Conservation (phyloP, 2,888 invertebrate genomes). For the Didymodactylos carnosus region DNA sequence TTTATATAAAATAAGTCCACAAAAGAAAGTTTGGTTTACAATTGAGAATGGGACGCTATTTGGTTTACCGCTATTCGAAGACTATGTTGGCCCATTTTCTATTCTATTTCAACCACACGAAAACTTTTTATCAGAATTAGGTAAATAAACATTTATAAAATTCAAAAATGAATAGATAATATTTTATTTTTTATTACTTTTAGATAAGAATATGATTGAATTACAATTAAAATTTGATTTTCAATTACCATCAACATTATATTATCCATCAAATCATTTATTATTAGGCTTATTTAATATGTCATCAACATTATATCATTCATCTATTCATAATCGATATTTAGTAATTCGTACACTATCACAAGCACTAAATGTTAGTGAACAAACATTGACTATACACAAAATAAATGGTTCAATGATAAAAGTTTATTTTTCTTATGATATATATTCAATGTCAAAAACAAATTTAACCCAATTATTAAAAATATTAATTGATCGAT, state of each 20-base stretch:
- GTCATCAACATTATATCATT: not conserved
- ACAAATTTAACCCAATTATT: not conserved
- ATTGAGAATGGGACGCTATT: not conserved
- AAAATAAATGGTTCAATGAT: not conserved
- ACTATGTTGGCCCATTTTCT: not conserved
- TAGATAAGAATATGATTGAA: not conserved
- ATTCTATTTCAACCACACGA: not conserved
- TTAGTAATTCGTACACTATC: not conserved
- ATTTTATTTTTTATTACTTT: no score
- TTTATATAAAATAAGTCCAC: not conserved
- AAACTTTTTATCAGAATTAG: not conserved
- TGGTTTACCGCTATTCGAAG: not conserved
- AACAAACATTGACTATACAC: not conserved
- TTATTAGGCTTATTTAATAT: not conserved
- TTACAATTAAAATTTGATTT: not conserved
- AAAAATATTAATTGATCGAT: not conserved
- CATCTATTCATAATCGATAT: not conserved
- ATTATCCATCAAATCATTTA: not conserved
- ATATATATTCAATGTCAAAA: not conserved
- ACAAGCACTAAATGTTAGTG: not conserved
- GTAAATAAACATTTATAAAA: not conserved
- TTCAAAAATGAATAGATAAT: not conserved
- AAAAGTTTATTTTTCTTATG: not conserved
- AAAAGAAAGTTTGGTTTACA: not conserved
- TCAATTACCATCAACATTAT: not conserved